Evolutionary conservation across 2,888 invertebrate genomes (phyloP), one percentile per base, ranked within the genome.

Genomic region (Keiferia lycopersicella): DNA sequence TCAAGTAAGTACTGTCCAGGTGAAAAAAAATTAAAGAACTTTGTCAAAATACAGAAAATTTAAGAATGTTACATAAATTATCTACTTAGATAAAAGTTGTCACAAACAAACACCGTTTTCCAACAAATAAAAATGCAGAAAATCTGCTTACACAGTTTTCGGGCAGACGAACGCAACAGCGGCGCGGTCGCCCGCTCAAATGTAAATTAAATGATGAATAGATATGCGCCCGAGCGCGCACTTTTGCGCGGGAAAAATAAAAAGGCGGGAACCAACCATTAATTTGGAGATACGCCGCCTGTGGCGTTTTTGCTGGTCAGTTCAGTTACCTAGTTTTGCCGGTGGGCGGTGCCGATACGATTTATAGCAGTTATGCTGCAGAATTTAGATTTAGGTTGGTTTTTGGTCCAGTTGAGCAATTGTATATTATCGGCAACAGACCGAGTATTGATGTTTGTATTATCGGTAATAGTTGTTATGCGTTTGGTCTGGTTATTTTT

Each of bases 121-220:
- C 10, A 34, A 34, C 8, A 34, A n/a, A n/a, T 12, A 26, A 53
- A 53, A n/a, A 1, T 4, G 6, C 8, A 30, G 4, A 53, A 53
- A 34, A 16, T 56, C 16, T 26, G 16, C 56, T 56, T 56, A 56
- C 56, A 34, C 56, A 16, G 56, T 56, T 56, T 38, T 58, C 20
- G 20, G 39, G 20, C 20, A 39, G 12, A 58, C 51, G 26, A 53
- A 11, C 39, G 38, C 58, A n/a, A 20, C 34, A 45, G 60, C 26
- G 71, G 71, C 70, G 77, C 77, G 74, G 76, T 77, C 76, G 80
- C 75, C 79, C 78, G 81, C 80, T 81, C 81, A 86, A 86, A 88
- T 87, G 87, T 87, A 87, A 88, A 89, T 88, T 87, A 87, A 89
- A 88, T 87, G 88, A 88, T 88, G 87, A 84, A 88, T 87, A 86